Base-by-base conservation (phyloP, 53 echinoderm and acorn worm genomes). In the Henricia sp. region DNA sequence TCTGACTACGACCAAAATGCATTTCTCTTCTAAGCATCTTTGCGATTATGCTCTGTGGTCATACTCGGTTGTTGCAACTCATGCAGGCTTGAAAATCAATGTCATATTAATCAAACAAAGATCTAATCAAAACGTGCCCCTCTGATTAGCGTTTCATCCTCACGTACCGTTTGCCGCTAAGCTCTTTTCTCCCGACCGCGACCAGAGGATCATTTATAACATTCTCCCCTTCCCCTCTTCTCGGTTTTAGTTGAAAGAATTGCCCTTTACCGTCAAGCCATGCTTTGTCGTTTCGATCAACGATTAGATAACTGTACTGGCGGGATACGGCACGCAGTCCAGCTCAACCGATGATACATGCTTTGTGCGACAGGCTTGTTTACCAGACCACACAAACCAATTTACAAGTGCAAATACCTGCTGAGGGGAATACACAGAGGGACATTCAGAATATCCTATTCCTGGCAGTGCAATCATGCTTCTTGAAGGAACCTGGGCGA, bases 251-350 rank as follows among this genome's bases (percentile, higher is more conserved):
- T 60, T 21, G 67, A 23, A 20, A 39, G 39, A 67, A 67, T 38
- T 39, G 39, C 38, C 21, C 0, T 67, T 67, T 38, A 19, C 37
- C 20, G 39, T 39, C 20, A 39, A 67, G 39, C n/a, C 8, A 28
- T 67, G 67, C n/a, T 67, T 67, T 67, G 39, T 14, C 67, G 23
- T 21, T 2, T 39, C n/a, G 67, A 38, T 67, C 37, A 38, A 67
- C n/a, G 39, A 39, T 23, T 38, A 38, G 67, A 67, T 67, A 38
- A 30, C 0, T n/a, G 67, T 23, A 23, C 14, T 17, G 37, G 21
- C 12, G 32, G 67, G 67, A 67, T 20, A 38, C 37, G 38, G 39
- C 67, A 67, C 67, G 67, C 23, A 37, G 21, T 39, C 16, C 8
- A 25, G 57, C n/a, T n/a, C 10, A n/a, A n/a, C n/a, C n/a, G n/a